Percentiles rank a stretch among this genome's conserved stretches.
Evolutionary conservation across 2,888 invertebrate species (phyloP).

Genomic region (Stenchaetothrips biformis): DNA sequence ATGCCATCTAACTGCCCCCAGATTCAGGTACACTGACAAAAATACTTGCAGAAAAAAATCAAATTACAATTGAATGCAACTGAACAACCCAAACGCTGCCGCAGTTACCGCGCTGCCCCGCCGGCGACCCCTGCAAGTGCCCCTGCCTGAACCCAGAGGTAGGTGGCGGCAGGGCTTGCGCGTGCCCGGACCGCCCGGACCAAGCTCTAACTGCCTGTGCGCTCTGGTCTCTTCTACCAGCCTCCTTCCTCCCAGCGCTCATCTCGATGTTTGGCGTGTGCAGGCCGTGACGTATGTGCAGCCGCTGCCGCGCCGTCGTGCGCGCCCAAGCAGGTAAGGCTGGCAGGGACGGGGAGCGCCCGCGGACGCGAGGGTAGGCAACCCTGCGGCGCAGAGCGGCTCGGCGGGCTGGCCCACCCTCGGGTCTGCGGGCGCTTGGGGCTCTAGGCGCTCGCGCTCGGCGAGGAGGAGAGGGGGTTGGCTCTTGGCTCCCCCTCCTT

Average conservation of each 20-base stretch:
- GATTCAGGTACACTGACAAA: background rate
- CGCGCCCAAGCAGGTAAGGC: background rate
- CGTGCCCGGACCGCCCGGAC: no score
- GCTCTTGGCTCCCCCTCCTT: no score
- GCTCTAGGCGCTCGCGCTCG: no score
- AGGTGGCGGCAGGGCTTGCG: background rate
- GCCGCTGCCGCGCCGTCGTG: conserved; percentile 17
- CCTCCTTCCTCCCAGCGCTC: background rate
- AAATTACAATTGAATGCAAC: background rate
- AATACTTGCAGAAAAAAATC: background rate
- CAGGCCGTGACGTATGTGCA: conserved; percentile 5
- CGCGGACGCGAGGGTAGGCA: no score
- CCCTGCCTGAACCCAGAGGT: background rate
- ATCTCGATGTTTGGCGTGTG: background rate
- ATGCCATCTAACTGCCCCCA: background rate
- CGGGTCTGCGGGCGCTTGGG: no score
- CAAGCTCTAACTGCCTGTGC: no score
- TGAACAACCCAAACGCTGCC: background rate
- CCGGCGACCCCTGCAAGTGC: conserved; percentile 2
- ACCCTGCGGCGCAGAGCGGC: no score
- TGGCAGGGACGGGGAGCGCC: background rate
- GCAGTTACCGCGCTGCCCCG: conserved; percentile 3
- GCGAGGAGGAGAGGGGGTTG: no score
- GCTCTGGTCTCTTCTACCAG: no score
- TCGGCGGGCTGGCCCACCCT: no score